Evolutionary conservation across 2,797 vertebrate genomes (phyloP).

Genomic region (Lithobates sylvaticus): DNA sequence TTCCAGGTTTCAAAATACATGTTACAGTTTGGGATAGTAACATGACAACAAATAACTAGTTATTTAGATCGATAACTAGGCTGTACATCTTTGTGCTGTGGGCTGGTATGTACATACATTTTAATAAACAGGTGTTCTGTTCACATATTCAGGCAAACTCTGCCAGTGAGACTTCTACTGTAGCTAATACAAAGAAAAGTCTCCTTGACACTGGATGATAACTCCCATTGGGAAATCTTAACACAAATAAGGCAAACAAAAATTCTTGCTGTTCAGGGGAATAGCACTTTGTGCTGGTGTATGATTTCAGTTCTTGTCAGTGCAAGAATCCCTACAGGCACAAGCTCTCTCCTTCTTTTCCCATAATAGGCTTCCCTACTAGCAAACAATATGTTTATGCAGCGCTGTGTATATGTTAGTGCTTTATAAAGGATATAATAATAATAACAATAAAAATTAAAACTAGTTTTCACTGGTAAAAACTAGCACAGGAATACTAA

Average conservation of each 20-base stretch:
- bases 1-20: too few relatives aligned
- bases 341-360: not conserved
- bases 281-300: not conserved
- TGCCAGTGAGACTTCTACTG: not conserved
- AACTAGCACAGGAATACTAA: not conserved
- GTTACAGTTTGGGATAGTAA: too few relatives aligned
- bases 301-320: not conserved
- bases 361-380: not conserved
- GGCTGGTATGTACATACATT: not conserved
- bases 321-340: not conserved
- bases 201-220: not conserved
- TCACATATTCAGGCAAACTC: conserved; percentile 11
- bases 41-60: too few relatives aligned
- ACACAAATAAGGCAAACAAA: conserved; percentile 10
- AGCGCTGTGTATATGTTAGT: not conserved
- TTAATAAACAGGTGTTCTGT: conserved; percentile 11
- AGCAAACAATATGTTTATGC: not conserved
- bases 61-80: too few relatives aligned
- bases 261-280: not conserved
- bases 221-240: conserved; percentile 7
- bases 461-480: not conserved
- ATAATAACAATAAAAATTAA: not conserved
- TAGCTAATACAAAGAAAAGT: not conserved
- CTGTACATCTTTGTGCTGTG: not conserved
- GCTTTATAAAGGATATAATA: not conserved